phyloP scores from a whole-genome alignment of 2,888 invertebrate genomes.

The Laothoe populi region DNA sequence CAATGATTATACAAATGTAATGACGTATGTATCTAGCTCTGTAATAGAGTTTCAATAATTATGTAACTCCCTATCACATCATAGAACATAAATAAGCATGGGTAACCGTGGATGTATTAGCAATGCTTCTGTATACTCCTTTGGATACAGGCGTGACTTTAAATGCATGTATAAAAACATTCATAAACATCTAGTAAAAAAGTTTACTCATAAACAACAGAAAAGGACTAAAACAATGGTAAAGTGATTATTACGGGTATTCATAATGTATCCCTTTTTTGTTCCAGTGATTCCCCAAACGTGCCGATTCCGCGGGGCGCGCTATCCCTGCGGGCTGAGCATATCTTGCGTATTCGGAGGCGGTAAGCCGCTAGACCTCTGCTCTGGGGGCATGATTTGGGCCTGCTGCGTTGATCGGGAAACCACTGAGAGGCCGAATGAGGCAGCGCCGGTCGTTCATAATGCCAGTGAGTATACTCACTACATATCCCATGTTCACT shows the following conservation, averaged over 20 bases:
- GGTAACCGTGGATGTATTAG: too few relatives aligned
- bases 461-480: conserved; percentile 92
- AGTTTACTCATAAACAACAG: not conserved
- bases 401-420: conserved; percentile 95
- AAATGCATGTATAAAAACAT: too few relatives aligned
- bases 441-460: conserved; percentile 88
- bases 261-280: conserved; percentile 22
- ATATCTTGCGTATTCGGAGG: conserved; percentile 96
- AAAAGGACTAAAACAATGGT: too few relatives aligned
- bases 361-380: conserved; percentile 94
- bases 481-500: too few relatives aligned
- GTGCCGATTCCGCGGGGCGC: conserved; percentile 93
- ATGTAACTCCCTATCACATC: too few relatives aligned
- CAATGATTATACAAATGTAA: too few relatives aligned
- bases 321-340: conserved; percentile 95
- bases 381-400: conserved; percentile 97
- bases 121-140: too few relatives aligned
- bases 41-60: too few relatives aligned
- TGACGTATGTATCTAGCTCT: too few relatives aligned
- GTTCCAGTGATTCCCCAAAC: conserved; percentile 94
- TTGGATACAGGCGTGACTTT: too few relatives aligned
- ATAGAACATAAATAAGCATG: too few relatives aligned
- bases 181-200: too few relatives aligned
- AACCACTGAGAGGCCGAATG: conserved; percentile 80
- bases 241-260: not conserved